Evolutionary conservation across 2,888 invertebrate genomes (phyloP).

Genomic region (Plebejus anna): DNA sequence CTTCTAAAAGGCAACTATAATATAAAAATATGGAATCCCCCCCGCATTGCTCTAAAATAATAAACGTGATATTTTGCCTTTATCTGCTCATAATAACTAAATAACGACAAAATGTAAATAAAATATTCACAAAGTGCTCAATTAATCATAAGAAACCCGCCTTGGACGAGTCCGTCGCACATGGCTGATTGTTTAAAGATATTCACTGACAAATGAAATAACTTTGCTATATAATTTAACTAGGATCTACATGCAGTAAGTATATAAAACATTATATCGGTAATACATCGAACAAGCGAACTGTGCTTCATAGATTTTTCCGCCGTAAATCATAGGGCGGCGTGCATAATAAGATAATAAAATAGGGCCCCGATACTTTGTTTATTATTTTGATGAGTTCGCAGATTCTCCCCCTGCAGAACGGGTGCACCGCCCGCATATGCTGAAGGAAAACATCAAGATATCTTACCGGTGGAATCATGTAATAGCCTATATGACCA

Average conservation of each 20-base stretch:
- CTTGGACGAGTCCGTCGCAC: too few relatives aligned
- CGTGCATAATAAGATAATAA: slow-evolving; percentile 77
- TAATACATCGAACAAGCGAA: slow-evolving; percentile 27
- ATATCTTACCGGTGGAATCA: slow-evolving; percentile 31
- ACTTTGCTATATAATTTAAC: not conserved
- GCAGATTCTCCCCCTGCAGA: slow-evolving; percentile 61
- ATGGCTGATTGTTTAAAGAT: not conserved
- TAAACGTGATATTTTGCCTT: too few relatives aligned
- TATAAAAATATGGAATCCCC: too few relatives aligned
- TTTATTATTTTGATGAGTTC: slow-evolving; percentile 81
- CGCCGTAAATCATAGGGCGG: slow-evolving; percentile 74
- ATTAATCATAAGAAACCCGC: too few relatives aligned
- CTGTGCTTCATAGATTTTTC: slow-evolving; percentile 43
- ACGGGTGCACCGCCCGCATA: slow-evolving; percentile 60
- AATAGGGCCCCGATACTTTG: slow-evolving; percentile 77
- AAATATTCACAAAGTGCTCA: too few relatives aligned
- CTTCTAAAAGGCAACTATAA: too few relatives aligned
- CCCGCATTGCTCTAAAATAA: too few relatives aligned
- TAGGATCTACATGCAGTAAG: not conserved
- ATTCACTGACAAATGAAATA: not conserved
- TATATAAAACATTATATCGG: not conserved
- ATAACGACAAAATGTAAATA: too few relatives aligned
- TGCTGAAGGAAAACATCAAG: slow-evolving; percentile 56
- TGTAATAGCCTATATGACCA: not conserved
- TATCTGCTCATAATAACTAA: too few relatives aligned